A percentile compares a stretch with the other conserved stretches of the same genome.
phyloP scores from a whole-genome alignment of 2,113 vertebrate genomes.

The Oryzias melastigma region DNA sequence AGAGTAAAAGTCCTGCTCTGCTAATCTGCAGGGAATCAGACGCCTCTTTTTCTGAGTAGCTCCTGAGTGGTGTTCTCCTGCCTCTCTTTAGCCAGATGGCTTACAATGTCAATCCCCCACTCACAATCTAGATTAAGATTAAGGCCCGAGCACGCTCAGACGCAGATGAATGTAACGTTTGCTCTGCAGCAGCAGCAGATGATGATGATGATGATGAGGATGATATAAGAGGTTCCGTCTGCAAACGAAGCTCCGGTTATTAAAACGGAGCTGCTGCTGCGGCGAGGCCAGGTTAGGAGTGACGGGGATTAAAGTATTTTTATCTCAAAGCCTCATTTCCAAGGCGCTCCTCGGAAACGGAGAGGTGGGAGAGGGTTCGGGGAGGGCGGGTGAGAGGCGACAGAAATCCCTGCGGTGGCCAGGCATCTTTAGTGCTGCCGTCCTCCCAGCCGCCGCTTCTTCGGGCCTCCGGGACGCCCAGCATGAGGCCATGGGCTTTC shows the following conservation, averaged over 20 bases:
- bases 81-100: conserved; percentile 71
- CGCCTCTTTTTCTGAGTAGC: conserved; percentile 23
- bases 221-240: conserved; percentile 51
- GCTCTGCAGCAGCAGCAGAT: conserved; percentile 43
- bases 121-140: conserved; percentile 78
- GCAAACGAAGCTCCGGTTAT: conserved; percentile 66
- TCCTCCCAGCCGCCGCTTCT: conserved; percentile 1
- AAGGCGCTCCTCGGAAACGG: conserved; percentile 24
- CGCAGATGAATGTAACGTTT: conserved; percentile 21
- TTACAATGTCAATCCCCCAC: conserved; percentile 63
- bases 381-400: conserved; percentile 20
- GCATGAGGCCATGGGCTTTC: conserved; percentile 81
- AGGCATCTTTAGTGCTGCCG: background rate
- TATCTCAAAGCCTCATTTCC: conserved; percentile 79
- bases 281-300: conserved; percentile 66
- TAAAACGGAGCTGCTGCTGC: conserved; percentile 74
- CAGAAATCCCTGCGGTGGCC: conserved; percentile 26
- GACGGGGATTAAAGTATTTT: conserved; percentile 90
- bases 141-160: conserved; percentile 28
- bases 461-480: conserved; percentile 25
- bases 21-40: background rate
- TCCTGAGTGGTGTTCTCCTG: conserved; percentile 15
- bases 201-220: conserved; percentile 21
- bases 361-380: conserved; percentile 34
- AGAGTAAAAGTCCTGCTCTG: background rate